phyloP scores from a whole-genome alignment of 1,140 invertebrate species.

The Drosophila saltans region DNA sequence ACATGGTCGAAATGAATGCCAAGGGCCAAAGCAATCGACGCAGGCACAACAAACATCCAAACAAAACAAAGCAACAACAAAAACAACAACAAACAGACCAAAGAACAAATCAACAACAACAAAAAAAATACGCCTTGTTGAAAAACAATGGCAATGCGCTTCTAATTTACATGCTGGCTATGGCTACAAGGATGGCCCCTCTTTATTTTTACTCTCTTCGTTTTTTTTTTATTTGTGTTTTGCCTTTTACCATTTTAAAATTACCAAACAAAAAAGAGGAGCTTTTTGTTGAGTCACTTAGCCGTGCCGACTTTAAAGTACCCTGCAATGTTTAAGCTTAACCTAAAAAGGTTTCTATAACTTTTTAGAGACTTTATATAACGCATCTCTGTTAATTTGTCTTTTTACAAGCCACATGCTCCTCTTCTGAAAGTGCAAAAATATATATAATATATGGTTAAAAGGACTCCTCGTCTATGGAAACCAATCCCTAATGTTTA shows the following conservation, averaged over 20 bases:
- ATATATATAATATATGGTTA: no score
- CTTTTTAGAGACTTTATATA: no score
- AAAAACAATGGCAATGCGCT: slow-evolving; percentile 62
- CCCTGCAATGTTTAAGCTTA: background rate
- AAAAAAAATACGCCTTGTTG: slow-evolving; percentile 5
- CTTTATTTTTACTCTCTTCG: background rate
- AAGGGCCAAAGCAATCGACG: slow-evolving; percentile 76
- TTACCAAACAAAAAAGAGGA: background rate
- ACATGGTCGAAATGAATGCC: slow-evolving; percentile 78
- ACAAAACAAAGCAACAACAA: slow-evolving; percentile 42
- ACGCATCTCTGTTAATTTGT: no score
- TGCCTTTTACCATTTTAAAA: slow-evolving; percentile 1
- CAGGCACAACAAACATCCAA: slow-evolving; percentile 10
- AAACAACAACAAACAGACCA: slow-evolving; percentile 24
- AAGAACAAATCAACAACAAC: slow-evolving; percentile 24
- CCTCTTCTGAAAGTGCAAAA: no score
- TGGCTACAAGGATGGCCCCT: background rate
- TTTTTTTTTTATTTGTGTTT: background rate
- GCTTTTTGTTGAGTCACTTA: background rate
- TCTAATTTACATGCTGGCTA: slow-evolving; percentile 73
- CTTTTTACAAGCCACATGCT: no score
- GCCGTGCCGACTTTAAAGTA: background rate
- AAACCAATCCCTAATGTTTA: no score
- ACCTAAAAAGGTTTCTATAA: no score
- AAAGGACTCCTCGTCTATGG: no score